Evolutionary conservation across 2,113 vertebrate species (phyloP).

Genomic region (Pelvicachromis taeniatus): DNA sequence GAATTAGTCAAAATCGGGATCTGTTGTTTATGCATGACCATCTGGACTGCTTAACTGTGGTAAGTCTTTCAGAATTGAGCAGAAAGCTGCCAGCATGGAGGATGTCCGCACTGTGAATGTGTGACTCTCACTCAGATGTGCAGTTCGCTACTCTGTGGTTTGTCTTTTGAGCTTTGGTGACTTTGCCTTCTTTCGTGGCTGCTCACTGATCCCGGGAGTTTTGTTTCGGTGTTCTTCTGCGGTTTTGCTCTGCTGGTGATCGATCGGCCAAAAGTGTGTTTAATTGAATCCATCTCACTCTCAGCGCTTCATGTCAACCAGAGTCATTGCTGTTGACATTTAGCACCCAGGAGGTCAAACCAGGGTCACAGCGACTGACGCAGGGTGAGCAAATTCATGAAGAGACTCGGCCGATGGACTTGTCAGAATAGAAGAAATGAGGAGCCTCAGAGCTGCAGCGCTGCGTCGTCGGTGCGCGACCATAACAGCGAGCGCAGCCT

Average conservation of each 20-base stretch:
- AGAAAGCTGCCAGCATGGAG: not conserved
- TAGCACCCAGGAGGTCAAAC: not conserved
- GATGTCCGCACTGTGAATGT: not conserved
- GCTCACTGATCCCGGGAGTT: not conserved
- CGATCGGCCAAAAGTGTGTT: not conserved
- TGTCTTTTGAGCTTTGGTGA: not conserved
- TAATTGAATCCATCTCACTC: not conserved
- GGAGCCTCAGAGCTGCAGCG: not conserved
- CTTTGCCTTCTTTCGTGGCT: not conserved
- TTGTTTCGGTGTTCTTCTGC: not conserved
- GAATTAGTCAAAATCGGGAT: not conserved
- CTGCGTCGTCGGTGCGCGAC: not conserved
- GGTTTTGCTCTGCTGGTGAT: not conserved
- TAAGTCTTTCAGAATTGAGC: not conserved
- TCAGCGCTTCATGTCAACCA: not conserved
- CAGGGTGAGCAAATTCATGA: not conserved
- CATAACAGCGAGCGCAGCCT: not conserved
- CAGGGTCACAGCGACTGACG: slow-evolving; percentile 1
- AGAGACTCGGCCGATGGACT: not conserved
- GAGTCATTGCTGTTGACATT: not conserved
- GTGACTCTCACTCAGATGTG: not conserved
- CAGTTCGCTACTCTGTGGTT: not conserved
- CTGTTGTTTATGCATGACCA: slow-evolving; percentile 2
- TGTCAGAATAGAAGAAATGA: not conserved
- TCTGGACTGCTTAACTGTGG: not conserved